These are phyloP conservation scores for Halcyon smyrnensis DNA, from an alignment of 2,797 vertebrate species.

Conservation along the genomic window DNA sequence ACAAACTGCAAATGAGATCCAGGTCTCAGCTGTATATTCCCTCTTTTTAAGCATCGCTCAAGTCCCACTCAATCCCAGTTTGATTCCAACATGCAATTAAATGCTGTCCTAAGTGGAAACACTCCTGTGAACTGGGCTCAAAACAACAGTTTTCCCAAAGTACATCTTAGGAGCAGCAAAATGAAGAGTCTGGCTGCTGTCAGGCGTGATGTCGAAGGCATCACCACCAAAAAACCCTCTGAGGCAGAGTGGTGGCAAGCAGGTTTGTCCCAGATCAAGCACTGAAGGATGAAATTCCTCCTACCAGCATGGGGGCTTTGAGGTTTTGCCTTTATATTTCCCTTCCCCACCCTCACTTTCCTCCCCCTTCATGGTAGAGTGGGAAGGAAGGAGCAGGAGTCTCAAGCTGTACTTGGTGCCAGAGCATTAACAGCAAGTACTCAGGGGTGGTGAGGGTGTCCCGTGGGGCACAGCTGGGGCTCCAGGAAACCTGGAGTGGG, in stretches of 20 bases:
- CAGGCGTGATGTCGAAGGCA: neutral
- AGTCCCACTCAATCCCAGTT: neutral
- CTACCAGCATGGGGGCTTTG: neutral
- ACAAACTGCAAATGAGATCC: neutral
- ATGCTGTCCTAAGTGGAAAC: neutral
- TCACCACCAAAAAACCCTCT: neutral
- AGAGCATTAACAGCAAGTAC: constrained; percentile 8
- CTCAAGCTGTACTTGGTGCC: neutral
- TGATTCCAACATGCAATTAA: neutral
- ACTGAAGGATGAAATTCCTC: neutral
- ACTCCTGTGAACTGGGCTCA: neutral
- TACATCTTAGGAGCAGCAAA: neutral
- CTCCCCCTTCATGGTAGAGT: neutral
- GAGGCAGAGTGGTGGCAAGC: neutral
- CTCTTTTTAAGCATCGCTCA: neutral
- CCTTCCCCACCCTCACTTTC: neutral
- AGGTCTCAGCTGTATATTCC: neutral
- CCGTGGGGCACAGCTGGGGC: neutral
- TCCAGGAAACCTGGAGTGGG: constrained; percentile 35
- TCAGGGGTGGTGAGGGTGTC: neutral
- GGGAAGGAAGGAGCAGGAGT: neutral
- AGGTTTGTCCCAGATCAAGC: neutral
- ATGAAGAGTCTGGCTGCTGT: neutral
- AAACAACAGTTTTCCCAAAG: neutral
- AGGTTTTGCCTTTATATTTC: fast-evolving